These are phyloP conservation scores for Acanthacorydalis orientalis DNA, from an alignment of 2,888 invertebrate genomes.

Conservation along the genomic window DNA sequence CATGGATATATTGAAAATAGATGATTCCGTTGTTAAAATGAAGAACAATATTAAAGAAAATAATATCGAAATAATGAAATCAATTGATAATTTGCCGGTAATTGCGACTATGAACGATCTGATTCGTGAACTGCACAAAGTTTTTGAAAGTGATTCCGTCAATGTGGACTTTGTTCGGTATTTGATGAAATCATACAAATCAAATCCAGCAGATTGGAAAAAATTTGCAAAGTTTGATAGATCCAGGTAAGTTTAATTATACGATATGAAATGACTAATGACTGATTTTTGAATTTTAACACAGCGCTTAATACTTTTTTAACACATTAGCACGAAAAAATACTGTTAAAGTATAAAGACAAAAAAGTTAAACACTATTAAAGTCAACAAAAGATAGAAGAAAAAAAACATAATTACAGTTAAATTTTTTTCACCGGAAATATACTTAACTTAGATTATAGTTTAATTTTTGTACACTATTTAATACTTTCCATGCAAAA, in stretches of 20 bases:
- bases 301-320: no score
- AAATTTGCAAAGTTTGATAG: conserved; percentile 90
- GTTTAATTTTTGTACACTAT: no score
- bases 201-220: conserved; percentile 81
- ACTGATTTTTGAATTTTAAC: no score
- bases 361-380: no score
- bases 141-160: conserved; percentile 66
- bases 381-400: no score
- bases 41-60: conserved; percentile 1
- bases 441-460: no score
- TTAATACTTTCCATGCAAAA: no score
- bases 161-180: conserved; percentile 82
- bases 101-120: conserved; percentile 39
- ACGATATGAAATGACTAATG: not conserved
- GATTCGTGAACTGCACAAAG: conserved; percentile 49
- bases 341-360: no score
- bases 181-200: conserved; percentile 65
- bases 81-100: conserved; percentile 16
- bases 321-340: no score
- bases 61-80: conserved; percentile 4
- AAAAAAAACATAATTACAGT: no score
- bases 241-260: conserved; percentile 45
- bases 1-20: not conserved
- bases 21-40: not conserved
- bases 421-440: no score